These are phyloP conservation scores for Triplophysa bombifrons DNA, from an alignment of 2,797 vertebrate genomes.

Conservation along the genomic window DNA sequence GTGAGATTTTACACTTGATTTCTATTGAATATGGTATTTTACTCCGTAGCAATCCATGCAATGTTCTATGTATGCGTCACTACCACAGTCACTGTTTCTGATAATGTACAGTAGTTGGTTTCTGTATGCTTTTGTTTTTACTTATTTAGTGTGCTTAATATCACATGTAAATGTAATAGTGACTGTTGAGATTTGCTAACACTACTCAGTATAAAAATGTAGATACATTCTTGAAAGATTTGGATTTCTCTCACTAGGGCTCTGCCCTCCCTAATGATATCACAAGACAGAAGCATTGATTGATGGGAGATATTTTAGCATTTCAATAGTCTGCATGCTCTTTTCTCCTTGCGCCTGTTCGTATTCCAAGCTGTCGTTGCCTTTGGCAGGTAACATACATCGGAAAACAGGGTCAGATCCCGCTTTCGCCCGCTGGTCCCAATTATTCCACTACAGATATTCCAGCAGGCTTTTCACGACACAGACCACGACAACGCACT, in stretches of 20 bases:
- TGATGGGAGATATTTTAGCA: not conserved
- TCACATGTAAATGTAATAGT: no score
- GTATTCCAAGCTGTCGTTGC: constrained; percentile 29
- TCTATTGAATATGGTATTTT: no score
- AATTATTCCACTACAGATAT: constrained; percentile 55
- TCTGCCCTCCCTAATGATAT: constrained; percentile 13
- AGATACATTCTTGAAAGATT: not conserved
- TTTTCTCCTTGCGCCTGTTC: not conserved
- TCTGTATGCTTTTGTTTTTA: no score
- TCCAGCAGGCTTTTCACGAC: constrained; percentile 43
- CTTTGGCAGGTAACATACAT: constrained; percentile 33
- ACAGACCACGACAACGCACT: constrained; percentile 54
- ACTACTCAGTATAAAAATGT: no score
- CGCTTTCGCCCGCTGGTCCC: constrained; percentile 23
- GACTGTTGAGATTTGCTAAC: no score
- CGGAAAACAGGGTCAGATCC: constrained; percentile 39
- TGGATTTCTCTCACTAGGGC: constrained; percentile 18
- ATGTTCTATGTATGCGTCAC: no score
- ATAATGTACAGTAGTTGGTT: no score
- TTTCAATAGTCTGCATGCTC: constrained; percentile 2
- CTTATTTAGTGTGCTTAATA: no score
- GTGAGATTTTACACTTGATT: no score
- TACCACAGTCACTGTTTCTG: no score
- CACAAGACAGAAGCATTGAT: not conserved
- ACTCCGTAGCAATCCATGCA: not conserved